phyloP scores from a whole-genome alignment of 2,797 vertebrate genomes.

The Loriculus beryllinus region DNA sequence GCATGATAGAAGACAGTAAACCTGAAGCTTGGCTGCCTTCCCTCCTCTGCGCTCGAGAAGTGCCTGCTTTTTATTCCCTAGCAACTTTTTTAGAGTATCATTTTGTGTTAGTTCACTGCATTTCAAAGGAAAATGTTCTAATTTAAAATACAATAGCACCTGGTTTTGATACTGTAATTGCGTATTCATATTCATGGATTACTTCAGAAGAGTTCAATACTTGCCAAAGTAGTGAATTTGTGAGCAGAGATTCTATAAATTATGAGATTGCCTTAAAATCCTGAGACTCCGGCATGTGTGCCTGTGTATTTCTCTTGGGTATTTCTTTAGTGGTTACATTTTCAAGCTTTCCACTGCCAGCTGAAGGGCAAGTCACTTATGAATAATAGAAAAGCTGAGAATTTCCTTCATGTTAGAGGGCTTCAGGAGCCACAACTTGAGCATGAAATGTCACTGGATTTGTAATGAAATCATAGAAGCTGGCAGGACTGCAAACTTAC shows the following conservation, averaged over 20 bases:
- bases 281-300: not conserved
- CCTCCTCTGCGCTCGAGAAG: not conserved
- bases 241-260: not conserved
- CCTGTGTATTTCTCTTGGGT: not conserved
- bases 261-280: not conserved
- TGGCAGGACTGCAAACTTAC: not conserved
- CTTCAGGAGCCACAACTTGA: not conserved
- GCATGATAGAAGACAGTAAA: not conserved
- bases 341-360: not conserved
- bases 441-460: slow-evolving; percentile 15
- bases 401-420: not conserved
- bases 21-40: not conserved
- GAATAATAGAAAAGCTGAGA: slow-evolving; percentile 36
- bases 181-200: not conserved
- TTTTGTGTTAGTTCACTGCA: not conserved
- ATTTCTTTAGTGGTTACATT: not conserved
- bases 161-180: not conserved
- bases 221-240: not conserved
- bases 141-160: not conserved
- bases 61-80: not conserved
- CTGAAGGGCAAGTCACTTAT: not conserved
- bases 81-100: not conserved
- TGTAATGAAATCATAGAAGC: not conserved
- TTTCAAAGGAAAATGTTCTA: not conserved
- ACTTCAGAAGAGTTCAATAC: not conserved